These are phyloP conservation scores for Lateolabrax maculatus DNA, from an alignment of 2,797 vertebrate species.

Conservation along the genomic window DNA sequence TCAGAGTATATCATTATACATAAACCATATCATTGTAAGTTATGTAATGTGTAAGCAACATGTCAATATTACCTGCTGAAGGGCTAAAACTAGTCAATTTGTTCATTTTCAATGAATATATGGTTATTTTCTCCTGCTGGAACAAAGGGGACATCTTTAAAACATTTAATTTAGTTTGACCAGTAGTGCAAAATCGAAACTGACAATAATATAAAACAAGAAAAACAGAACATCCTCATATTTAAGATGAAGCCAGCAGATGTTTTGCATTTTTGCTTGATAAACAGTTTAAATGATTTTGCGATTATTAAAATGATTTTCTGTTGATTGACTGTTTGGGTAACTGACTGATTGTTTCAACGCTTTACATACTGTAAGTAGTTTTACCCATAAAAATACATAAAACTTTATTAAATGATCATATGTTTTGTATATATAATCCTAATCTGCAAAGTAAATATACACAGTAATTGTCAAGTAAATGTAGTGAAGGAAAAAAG, in stretches of 20 bases:
- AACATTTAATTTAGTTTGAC: neutral
- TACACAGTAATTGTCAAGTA: neutral
- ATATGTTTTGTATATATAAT: neutral
- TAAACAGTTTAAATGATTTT: neutral
- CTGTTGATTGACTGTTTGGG: neutral
- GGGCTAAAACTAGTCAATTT: neutral
- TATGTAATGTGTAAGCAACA: neutral
- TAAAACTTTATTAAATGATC: neutral
- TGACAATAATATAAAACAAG: neutral
- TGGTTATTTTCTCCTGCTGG: neutral
- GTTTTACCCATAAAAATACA: neutral
- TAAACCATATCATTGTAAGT: neutral
- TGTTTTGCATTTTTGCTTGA: neutral
- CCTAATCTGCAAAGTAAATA: neutral
- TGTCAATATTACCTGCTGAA: neutral
- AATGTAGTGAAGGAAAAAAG: no score
- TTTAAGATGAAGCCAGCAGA: no score
- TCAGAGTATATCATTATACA: neutral
- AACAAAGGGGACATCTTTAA: neutral
- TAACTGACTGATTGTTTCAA: neutral
- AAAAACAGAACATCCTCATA: neutral
- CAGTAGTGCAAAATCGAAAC: neutral
- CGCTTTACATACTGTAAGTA: neutral
- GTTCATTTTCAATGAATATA: neutral
- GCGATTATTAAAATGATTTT: rapidly evolving